Percentiles rank a stretch among this genome's conserved stretches.
Conservation (phyloP, 1,140 invertebrate species). For the Dendrolimus punctatus region DNA sequence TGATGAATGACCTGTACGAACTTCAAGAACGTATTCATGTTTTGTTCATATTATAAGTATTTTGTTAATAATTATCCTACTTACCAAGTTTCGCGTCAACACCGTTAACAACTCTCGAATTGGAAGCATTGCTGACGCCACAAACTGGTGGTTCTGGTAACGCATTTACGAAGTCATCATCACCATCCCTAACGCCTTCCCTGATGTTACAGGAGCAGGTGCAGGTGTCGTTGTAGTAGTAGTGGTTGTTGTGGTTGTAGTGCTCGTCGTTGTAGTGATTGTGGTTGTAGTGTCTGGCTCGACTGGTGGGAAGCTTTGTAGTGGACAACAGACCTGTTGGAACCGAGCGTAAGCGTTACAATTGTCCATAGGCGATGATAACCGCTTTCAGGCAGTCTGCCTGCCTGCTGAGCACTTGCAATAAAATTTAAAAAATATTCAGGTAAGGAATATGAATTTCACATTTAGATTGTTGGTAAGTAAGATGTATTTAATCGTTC, state of each 20-base stretch:
- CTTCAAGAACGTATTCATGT: too few relatives aligned
- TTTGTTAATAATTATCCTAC: background rate
- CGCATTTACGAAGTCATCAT: slow-evolving; percentile 17
- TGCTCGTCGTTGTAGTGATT: slow-evolving; percentile 9
- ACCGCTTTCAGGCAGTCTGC: too few relatives aligned
- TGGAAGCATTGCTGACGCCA: slow-evolving; percentile 37
- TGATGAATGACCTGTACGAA: too few relatives aligned
- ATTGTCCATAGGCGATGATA: too few relatives aligned
- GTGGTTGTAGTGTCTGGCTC: slow-evolving; percentile 9
- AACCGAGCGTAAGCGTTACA: too few relatives aligned
- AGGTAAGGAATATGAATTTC: too few relatives aligned
- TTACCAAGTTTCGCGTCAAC: slow-evolving; percentile 51
- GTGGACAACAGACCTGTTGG: slow-evolving; percentile 45
- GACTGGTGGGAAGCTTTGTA: slow-evolving; percentile 18
- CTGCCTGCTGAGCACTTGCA: too few relatives aligned
- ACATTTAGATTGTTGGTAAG: too few relatives aligned
- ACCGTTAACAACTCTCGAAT: slow-evolving; percentile 44
- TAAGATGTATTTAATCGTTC: too few relatives aligned
- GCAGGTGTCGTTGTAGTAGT: slow-evolving; percentile 5
- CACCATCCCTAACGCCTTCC: slow-evolving; percentile 6
- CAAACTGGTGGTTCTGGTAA: slow-evolving; percentile 45
- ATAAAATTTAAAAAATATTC: too few relatives aligned
- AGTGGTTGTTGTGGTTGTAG: slow-evolving; percentile 2
- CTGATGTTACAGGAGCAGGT: slow-evolving; percentile 3
- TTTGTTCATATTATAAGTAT: too few relatives aligned